Evolutionary conservation across 2,113 vertebrate species (phyloP).

Genomic region (Seriola aureovittata): DNA sequence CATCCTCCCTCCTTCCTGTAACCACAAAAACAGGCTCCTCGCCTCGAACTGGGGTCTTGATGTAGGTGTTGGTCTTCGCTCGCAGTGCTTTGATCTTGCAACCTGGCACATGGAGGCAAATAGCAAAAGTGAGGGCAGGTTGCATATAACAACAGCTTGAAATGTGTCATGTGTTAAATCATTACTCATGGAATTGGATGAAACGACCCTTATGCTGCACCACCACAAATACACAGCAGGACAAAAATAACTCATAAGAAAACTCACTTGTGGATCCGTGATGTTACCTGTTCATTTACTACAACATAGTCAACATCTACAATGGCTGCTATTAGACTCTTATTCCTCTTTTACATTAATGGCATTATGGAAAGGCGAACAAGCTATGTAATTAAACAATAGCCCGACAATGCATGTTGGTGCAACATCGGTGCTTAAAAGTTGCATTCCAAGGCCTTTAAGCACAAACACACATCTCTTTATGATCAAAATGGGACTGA

Average conservation of each 20-base stretch:
- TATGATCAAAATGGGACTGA: conserved; percentile 39
- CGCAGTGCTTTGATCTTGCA: conserved; percentile 99
- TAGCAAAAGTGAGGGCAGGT: conserved; percentile 16
- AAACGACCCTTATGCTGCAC: conserved; percentile 67
- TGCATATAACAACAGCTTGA: conserved; percentile 9
- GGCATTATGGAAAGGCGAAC: neutral
- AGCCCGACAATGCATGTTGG: neutral
- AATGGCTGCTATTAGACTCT: neutral
- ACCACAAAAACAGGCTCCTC: conserved; percentile 99
- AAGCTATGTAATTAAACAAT: conserved; percentile 8
- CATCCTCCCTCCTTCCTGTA: conserved; percentile 96
- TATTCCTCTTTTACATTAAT: neutral
- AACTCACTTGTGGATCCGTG: conserved; percentile 30
- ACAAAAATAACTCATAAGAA: conserved; percentile 69
- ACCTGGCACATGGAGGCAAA: conserved; percentile 80
- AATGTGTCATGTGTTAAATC: conserved; percentile 23
- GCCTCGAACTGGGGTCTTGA: conserved; percentile 97
- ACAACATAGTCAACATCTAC: neutral
- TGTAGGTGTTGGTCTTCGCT: conserved; percentile 99
- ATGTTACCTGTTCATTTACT: conserved; percentile 7
- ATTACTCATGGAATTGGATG: conserved; percentile 21
- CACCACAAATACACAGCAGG: conserved; percentile 58
- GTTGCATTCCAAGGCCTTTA: conserved; percentile 26
- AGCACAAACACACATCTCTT: conserved; percentile 3
- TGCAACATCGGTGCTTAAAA: neutral